Evolutionary conservation across 1,140 invertebrate species (phyloP).

Genomic region (Maniola jurtina): DNA sequence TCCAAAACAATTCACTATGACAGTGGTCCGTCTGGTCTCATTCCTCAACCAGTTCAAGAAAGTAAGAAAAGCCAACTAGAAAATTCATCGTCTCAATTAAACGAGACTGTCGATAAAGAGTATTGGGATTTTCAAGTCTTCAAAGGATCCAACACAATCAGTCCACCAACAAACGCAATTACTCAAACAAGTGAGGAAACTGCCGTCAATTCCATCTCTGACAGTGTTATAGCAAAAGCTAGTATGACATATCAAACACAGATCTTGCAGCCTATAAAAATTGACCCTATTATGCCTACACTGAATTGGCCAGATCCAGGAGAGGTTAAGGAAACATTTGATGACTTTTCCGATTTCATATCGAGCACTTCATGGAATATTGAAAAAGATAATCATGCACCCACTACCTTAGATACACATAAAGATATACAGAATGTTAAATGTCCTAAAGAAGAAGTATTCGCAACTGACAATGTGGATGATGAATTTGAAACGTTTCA

Average conservation of each 20-base stretch:
- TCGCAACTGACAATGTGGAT: constrained; percentile 36
- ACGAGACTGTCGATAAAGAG: constrained; percentile 42
- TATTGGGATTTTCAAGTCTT: constrained; percentile 75
- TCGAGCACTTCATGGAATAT: constrained; percentile 46
- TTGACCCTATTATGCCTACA: constrained; percentile 63
- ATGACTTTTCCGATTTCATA: constrained; percentile 68
- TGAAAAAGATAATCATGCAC: constrained; percentile 30
- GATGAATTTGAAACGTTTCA: constrained; percentile 76
- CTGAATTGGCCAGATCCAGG: constrained; percentile 77
- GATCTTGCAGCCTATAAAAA: constrained; percentile 69
- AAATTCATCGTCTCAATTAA: constrained; percentile 19
- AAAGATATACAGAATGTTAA: constrained; percentile 16
- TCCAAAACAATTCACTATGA: constrained; percentile 77
- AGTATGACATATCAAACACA: constrained; percentile 47
- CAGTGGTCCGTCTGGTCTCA: constrained; percentile 40
- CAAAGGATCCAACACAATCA: constrained; percentile 39
- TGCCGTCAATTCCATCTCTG: constrained; percentile 9
- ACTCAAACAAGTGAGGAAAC: constrained; percentile 13
- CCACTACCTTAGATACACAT: constrained; percentile 7
- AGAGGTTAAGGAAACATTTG: constrained; percentile 70
- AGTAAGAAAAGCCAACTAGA: constrained; percentile 29
- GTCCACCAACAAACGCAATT: constrained; percentile 10
- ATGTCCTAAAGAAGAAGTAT: constrained; percentile 9
- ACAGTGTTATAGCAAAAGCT: constrained; percentile 25
- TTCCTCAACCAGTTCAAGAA: constrained; percentile 38